Conservation (phyloP, 1,140 invertebrate species). For the Anastatus disparis region DNA sequence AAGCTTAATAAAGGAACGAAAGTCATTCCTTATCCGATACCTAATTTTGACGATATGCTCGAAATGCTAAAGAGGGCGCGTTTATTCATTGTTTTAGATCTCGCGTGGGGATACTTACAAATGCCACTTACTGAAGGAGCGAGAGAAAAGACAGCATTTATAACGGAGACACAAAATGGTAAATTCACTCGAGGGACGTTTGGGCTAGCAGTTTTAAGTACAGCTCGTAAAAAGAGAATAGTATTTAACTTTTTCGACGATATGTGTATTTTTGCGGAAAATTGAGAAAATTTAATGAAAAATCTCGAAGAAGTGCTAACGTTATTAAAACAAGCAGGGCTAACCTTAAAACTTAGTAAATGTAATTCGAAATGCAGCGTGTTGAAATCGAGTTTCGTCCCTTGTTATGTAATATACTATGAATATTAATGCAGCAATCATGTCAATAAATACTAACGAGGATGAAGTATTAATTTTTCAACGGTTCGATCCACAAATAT, state of each 20-base stretch:
- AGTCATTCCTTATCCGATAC: slow-evolving; percentile 28
- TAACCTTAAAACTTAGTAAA: slow-evolving; percentile 25
- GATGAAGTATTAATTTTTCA: slow-evolving; percentile 32
- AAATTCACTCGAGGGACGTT: slow-evolving; percentile 37
- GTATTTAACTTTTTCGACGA: slow-evolving; percentile 34
- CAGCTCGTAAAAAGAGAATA: background rate
- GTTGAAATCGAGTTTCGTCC: no score
- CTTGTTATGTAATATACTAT: no score
- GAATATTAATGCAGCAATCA: no score
- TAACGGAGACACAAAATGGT: slow-evolving; percentile 28
- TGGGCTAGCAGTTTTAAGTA: slow-evolving; percentile 18
- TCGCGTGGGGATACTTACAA: slow-evolving; percentile 48
- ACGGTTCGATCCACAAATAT: background rate
- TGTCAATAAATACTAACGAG: slow-evolving; percentile 13
- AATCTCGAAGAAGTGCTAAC: slow-evolving; percentile 16
- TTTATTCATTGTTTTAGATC: slow-evolving; percentile 36
- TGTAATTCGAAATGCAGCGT: slow-evolving; percentile 39
- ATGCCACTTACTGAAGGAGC: slow-evolving; percentile 38
- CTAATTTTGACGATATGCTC: slow-evolving; percentile 35
- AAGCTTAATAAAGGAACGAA: slow-evolving; percentile 60
- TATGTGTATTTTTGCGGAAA: slow-evolving; percentile 29
- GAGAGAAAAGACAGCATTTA: slow-evolving; percentile 35
- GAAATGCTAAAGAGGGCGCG: slow-evolving; percentile 27
- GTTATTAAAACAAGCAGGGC: background rate
- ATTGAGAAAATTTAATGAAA: slow-evolving; percentile 12